These are phyloP conservation scores for Galeruca laticollis DNA, from an alignment of 2,888 invertebrate genomes.

Conservation along the genomic window DNA sequence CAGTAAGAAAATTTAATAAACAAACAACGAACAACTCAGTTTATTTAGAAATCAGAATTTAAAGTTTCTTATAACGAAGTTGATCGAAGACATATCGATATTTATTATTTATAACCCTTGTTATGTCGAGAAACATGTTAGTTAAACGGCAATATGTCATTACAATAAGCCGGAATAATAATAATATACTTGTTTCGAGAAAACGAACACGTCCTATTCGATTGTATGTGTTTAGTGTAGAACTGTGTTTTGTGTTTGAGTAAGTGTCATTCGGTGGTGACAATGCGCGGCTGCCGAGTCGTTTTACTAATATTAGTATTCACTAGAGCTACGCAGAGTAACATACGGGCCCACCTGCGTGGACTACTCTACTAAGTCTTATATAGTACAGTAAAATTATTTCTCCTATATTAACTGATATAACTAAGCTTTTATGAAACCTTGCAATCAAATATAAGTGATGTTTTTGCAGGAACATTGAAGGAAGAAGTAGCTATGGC, in stretches of 20 bases:
- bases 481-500: too few species aligned
- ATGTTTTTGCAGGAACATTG: too few species aligned
- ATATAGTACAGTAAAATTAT: conserved; percentile 30
- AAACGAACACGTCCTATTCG: conserved; percentile 35
- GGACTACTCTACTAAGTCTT: conserved; percentile 57
- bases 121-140: conserved; percentile 30
- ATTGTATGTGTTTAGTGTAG: conserved; percentile 22
- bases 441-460: too few species aligned
- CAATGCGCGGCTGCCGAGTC: conserved; percentile 46
- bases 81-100: conserved; percentile 25
- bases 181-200: conserved; percentile 38
- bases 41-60: conserved; percentile 33
- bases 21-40: not conserved
- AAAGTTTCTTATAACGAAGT: conserved; percentile 13
- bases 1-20: not conserved
- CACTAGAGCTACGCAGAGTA: conserved; percentile 49
- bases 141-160: conserved; percentile 38
- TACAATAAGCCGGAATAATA: conserved; percentile 40
- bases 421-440: too few species aligned
- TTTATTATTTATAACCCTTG: conserved; percentile 36
- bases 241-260: conserved; percentile 31
- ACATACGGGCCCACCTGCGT: conserved; percentile 65
- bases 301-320: conserved; percentile 61
- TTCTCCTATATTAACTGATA: too few species aligned
- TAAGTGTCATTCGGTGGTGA: conserved; percentile 46